Conservation (phyloP, 2,113 vertebrate species). For the Sinocyclocheilus rhinocerous region DNA sequence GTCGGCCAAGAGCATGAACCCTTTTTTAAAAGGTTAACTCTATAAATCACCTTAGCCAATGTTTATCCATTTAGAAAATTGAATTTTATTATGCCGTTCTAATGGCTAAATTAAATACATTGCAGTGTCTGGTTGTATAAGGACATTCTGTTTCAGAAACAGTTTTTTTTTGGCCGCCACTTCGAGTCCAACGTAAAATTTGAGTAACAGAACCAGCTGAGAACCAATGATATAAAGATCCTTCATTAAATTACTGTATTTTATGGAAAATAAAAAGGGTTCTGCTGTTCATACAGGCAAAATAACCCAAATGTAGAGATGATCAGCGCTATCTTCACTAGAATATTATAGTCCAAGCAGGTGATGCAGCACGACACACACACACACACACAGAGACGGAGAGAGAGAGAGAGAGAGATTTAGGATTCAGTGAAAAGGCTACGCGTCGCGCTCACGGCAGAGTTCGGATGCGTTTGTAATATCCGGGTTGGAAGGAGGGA, state of each 20-base stretch:
- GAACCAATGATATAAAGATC: neutral
- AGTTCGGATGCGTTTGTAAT: slow-evolving; percentile 59
- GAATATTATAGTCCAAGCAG: neutral
- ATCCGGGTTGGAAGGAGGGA: slow-evolving; percentile 70
- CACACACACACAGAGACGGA: no score
- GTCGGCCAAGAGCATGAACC: neutral
- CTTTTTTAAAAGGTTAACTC: neutral
- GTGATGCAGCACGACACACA: neutral
- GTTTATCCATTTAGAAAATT: neutral
- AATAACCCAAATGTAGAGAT: neutral
- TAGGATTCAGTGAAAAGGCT: neutral
- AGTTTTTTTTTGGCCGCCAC: neutral
- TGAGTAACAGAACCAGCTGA: neutral
- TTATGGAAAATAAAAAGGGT: neutral
- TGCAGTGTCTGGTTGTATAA: neutral
- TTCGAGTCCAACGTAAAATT: neutral
- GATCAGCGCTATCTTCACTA: neutral
- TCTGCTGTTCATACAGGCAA: neutral
- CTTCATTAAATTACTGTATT: neutral
- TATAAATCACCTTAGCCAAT: neutral
- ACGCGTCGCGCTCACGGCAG: slow-evolving; percentile 24
- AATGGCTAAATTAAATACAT: neutral
- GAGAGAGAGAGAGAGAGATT: neutral
- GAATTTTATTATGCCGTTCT: neutral
- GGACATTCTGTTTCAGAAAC: neutral